Evolutionary conservation across 1,140 invertebrate species (phyloP).

Genomic region (Drosophila bipectinata): DNA sequence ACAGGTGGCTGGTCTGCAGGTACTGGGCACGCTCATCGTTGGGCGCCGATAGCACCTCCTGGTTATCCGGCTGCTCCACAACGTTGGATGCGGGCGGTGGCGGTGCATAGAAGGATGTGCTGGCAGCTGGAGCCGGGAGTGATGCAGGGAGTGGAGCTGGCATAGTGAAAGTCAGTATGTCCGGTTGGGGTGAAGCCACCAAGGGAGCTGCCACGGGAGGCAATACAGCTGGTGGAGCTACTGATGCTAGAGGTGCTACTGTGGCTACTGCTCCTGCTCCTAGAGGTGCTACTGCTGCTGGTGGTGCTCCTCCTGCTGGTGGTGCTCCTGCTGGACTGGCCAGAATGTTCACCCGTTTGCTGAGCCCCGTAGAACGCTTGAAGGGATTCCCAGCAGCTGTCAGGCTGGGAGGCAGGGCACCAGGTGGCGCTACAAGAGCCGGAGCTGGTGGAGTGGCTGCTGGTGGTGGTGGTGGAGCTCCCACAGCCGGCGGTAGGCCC

Average conservation of each 20-base stretch:
- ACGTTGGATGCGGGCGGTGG: neutral
- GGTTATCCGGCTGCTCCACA: constrained; percentile 45
- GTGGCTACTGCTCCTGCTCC: constrained; percentile 8
- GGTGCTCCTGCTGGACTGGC: constrained; percentile 37
- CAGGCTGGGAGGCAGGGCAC: constrained; percentile 8
- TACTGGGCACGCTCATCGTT: constrained; percentile 89
- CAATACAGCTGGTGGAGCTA: constrained; percentile 3
- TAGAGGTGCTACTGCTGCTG: constrained; percentile 2
- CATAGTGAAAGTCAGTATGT: constrained; percentile 5
- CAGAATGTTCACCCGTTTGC: constrained; percentile 78
- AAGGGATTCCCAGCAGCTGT: constrained; percentile 68
- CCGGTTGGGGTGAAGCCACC: constrained; percentile 70
- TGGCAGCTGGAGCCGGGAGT: neutral
- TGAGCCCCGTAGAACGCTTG: constrained; percentile 82
- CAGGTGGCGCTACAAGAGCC: constrained; percentile 4
- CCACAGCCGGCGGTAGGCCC: constrained; percentile 4
- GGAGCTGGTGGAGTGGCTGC: constrained; percentile 16
- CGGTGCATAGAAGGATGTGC: constrained; percentile 10
- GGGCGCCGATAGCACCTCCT: constrained; percentile 79
- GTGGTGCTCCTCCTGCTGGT: constrained; percentile 19
- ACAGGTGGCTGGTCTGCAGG: constrained; percentile 89
- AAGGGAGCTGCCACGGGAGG: constrained; percentile 3
- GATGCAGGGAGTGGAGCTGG: constrained; percentile 79
- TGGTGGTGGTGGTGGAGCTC: neutral
- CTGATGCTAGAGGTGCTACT: neutral